Conservation (phyloP, 2,797 vertebrate species). For the Morus bassanus region DNA sequence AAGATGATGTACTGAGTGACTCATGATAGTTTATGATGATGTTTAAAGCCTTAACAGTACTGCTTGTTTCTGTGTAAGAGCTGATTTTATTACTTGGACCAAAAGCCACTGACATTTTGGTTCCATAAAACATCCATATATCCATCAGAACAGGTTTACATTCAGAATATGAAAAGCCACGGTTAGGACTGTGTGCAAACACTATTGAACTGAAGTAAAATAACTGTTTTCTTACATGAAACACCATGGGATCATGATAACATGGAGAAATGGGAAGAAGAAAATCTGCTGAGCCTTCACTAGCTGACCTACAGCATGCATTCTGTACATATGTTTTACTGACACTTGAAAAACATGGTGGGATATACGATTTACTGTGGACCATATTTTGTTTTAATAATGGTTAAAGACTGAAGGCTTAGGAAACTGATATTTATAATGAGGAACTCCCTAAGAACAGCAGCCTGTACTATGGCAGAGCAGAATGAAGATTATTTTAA, state of each 20-base stretch:
- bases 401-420: not conserved
- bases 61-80: conserved; percentile 65
- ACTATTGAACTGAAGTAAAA: not conserved
- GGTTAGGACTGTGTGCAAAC: not conserved
- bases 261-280: not conserved
- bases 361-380: not conserved
- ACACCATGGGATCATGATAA: not conserved
- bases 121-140: conserved; percentile 58
- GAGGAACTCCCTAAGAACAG: not conserved
- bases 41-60: conserved; percentile 68
- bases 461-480: not conserved
- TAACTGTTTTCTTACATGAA: not conserved
- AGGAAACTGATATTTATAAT: not conserved
- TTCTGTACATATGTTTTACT: not conserved
- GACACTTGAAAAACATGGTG: not conserved
- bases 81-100: conserved; percentile 67
- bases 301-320: not conserved
- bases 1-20: conserved; percentile 64
- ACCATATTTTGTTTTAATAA: not conserved
- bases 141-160: conserved; percentile 34
- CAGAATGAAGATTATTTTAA: not conserved
- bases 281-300: not conserved
- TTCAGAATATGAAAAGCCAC: conserved; percentile 44
- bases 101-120: conserved; percentile 67
- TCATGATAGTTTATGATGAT: conserved; percentile 69